Evolutionary conservation across 1,140 invertebrate genomes (phyloP).

Genomic region (Dinoponera quadriceps): DNA sequence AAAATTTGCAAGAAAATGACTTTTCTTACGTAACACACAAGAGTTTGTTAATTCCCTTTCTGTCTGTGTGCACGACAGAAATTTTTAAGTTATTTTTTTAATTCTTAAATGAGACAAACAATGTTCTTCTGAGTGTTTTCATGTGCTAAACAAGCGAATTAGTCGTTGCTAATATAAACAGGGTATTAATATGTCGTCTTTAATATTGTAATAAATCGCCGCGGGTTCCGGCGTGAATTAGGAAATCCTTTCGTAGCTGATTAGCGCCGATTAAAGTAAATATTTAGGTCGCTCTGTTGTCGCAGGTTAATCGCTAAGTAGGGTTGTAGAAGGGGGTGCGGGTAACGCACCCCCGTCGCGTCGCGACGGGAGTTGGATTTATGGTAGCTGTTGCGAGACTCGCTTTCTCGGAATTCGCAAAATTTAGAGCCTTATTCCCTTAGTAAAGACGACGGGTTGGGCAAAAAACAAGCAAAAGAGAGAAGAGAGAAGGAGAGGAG

Average conservation of each 20-base stretch:
- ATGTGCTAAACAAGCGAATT: neutral
- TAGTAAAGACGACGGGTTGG: slow-evolving; percentile 25
- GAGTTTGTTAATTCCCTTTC: neutral
- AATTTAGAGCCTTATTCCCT: slow-evolving; percentile 72
- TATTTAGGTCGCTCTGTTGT: slow-evolving; percentile 68
- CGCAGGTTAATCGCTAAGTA: slow-evolving; percentile 65
- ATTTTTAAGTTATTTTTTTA: neutral
- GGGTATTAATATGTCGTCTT: slow-evolving; percentile 51
- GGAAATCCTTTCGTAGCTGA: slow-evolving; percentile 69
- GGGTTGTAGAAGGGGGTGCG: slow-evolving; percentile 39
- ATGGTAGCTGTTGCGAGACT: slow-evolving; percentile 66
- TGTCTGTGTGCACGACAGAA: neutral
- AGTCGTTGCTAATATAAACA: slow-evolving; percentile 15
- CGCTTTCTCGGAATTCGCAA: slow-evolving; percentile 72
- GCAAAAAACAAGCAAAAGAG: slow-evolving; percentile 27
- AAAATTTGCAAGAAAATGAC: neutral
- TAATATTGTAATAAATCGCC: slow-evolving; percentile 71
- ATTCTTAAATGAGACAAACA: neutral
- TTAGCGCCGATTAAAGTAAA: slow-evolving; percentile 76
- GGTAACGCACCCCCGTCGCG: slow-evolving; percentile 20
- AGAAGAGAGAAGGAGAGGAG: slow-evolving; percentile 24
- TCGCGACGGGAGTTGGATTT: slow-evolving; percentile 62
- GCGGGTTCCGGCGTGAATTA: slow-evolving; percentile 65
- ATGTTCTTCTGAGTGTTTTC: neutral
- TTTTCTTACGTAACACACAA: neutral